Evolutionary conservation across 1,140 invertebrate species (phyloP).

Genomic region (Anagrus nilaparvatae): DNA sequence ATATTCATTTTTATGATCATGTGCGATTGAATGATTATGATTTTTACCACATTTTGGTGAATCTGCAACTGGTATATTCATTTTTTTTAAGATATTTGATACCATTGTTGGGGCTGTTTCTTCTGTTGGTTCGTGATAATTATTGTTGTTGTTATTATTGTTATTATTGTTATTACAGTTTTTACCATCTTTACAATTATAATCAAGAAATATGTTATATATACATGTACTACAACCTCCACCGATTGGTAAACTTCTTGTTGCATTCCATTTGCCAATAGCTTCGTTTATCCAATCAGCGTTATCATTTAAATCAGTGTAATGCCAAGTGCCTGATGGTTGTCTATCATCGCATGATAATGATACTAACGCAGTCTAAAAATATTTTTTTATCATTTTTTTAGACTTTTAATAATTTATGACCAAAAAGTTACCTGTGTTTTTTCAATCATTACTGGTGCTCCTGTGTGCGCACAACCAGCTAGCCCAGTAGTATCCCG

Average conservation of each 20-base stretch:
- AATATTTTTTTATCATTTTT: neutral
- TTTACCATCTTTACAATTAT: conserved; percentile 8
- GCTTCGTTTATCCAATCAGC: conserved; percentile 17
- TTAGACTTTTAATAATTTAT: neutral
- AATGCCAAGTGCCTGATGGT: conserved; percentile 10
- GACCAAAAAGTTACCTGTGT: conserved; percentile 14
- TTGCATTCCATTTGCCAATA: neutral
- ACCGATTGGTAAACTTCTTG: neutral
- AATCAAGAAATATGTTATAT: conserved; percentile 20
- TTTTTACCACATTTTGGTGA: too few relatives aligned
- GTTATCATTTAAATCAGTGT: conserved; percentile 20
- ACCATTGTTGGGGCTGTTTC: too few relatives aligned
- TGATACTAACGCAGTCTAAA: conserved; percentile 18
- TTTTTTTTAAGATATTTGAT: too few relatives aligned
- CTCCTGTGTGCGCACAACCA: conserved; percentile 20
- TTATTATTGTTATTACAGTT: too few relatives aligned
- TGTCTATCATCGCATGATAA: conserved; percentile 23
- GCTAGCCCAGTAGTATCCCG: too few relatives aligned
- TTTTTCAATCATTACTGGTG: conserved; percentile 18
- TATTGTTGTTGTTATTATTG: too few relatives aligned
- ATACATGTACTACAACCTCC: conserved; percentile 18
- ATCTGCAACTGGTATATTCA: too few relatives aligned
- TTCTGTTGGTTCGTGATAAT: too few relatives aligned
- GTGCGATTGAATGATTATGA: too few relatives aligned
- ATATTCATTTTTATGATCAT: too few relatives aligned